phyloP scores from a whole-genome alignment of 2,797 vertebrate genomes.

The Fundulus diaphanus region DNA sequence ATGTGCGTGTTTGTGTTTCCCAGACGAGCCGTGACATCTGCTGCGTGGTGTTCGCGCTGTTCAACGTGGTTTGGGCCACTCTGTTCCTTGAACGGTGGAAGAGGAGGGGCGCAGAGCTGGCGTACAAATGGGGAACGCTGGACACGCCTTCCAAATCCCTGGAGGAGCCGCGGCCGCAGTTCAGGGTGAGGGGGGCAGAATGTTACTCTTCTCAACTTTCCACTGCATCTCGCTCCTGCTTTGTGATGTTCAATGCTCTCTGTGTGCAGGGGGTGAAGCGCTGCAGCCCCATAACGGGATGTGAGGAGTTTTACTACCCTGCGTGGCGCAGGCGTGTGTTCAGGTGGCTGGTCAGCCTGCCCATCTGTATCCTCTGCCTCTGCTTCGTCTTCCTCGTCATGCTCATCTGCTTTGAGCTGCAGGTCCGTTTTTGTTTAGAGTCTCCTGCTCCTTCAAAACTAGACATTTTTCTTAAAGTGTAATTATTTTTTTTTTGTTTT shows the following conservation, averaged over 20 bases:
- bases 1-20: slow-evolving; percentile 14
- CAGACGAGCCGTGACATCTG: slow-evolving; percentile 97
- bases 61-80: slow-evolving; percentile 97
- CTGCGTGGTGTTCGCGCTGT: slow-evolving; percentile 95
- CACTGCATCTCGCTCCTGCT: not conserved
- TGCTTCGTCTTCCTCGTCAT: slow-evolving; percentile 93
- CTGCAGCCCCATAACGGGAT: slow-evolving; percentile 92
- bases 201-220: not conserved
- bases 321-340: slow-evolving; percentile 94
- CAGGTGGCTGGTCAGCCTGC: slow-evolving; percentile 93
- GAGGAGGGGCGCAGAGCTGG: slow-evolving; percentile 91
- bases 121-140: slow-evolving; percentile 96
- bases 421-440: slow-evolving; percentile 79
- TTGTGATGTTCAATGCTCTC: slow-evolving; percentile 1
- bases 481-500: not conserved
- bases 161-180: slow-evolving; percentile 94
- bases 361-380: slow-evolving; percentile 92
- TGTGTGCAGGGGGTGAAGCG: slow-evolving; percentile 88
- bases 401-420: slow-evolving; percentile 97
- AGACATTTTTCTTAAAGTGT: not conserved
- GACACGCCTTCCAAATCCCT: slow-evolving; percentile 90
- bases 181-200: slow-evolving; percentile 84
- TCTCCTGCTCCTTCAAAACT: not conserved
- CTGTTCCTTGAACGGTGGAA: slow-evolving; percentile 98
- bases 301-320: slow-evolving; percentile 95